Base-by-base conservation (phyloP, 2,888 invertebrate species). In the Apoderus coryli region DNA sequence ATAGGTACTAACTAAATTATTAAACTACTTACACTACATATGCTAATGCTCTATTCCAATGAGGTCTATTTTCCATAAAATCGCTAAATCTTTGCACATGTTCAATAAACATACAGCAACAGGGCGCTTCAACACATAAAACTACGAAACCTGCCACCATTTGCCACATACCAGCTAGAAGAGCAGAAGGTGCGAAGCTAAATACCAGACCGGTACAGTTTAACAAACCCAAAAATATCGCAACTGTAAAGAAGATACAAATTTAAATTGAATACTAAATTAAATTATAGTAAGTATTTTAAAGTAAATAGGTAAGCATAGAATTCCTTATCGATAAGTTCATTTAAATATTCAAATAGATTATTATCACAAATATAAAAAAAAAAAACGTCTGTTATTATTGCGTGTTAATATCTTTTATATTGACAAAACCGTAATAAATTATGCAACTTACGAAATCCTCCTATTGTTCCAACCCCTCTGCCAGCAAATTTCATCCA, bases 91-190 rank as follows among this genome's bases (percentile, higher is more conserved):
- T 71, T 61, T 88, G 84, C 33, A 95, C 89, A 64, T 85, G 85
- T 53, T 93, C 95, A 41, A 96, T 72, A 62, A 92, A 96, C 63
- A 89, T 72, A 61, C 93, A 96, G 62, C 93, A 95, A 57, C 88
- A 95, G 0, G 96, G 96, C 22, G 95, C 93, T 62, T 96, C 96
- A 48, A 93, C 71, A 25, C 81, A 74, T 44, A 92, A 68, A 37
- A 88, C 75, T 38, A 85, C 51, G 60, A 95, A 89, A 22, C 92
- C 95, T 38, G 82, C 76, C 38, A 89, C 50, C 74, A 89, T 82
- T 66, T 85, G 84, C 71, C 80, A 76, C 48, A 86, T 71, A 38
- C 86, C 88, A 29, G 76, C 71, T 27, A 88, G 59, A 33, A 88
- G 63, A 54, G 82, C 80, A 23, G 50, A 37, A 25, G 79, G 64